These are phyloP conservation scores for Lepeophtheirus salmonis DNA, from an alignment of 1,140 invertebrate species.

Conservation along the genomic window DNA sequence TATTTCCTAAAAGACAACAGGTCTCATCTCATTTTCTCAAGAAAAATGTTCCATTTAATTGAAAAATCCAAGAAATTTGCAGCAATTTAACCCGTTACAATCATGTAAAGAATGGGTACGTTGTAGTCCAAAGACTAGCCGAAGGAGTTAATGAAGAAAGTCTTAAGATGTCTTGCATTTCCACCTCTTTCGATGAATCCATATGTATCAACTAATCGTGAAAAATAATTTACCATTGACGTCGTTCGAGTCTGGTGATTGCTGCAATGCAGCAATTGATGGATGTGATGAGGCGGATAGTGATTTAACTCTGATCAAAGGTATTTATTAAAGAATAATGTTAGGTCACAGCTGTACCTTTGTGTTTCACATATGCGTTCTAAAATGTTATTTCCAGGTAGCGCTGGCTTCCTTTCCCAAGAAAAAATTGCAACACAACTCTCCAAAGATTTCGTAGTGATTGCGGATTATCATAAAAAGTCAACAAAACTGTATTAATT, in stretches of 20 bases:
- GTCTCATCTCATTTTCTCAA: no score
- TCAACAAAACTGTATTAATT: slow-evolving; percentile 26
- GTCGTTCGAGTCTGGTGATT: slow-evolving; percentile 45
- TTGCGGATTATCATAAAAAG: slow-evolving; percentile 60
- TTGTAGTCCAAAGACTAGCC: slow-evolving; percentile 50
- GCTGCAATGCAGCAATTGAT: slow-evolving; percentile 72
- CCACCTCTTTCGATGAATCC: slow-evolving; percentile 76
- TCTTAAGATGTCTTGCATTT: slow-evolving; percentile 60
- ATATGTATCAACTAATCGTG: slow-evolving; percentile 29
- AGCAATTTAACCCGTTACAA: slow-evolving; percentile 25
- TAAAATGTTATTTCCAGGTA: slow-evolving; percentile 36
- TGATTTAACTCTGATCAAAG: slow-evolving; percentile 71
- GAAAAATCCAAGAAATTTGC: slow-evolving; percentile 26
- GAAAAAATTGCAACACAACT: slow-evolving; percentile 90
- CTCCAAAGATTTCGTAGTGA: slow-evolving; percentile 53
- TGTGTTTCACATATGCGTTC: no score
- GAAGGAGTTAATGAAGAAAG: slow-evolving; percentile 49
- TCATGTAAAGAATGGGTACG: slow-evolving; percentile 22
- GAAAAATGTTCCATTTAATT: slow-evolving; percentile 10
- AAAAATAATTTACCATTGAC: slow-evolving; percentile 52
- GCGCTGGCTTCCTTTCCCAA: slow-evolving; percentile 82
- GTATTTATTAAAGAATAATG: no score
- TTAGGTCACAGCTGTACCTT: no score
- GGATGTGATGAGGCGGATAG: slow-evolving; percentile 88
- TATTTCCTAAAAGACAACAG: no score